Conservation (phyloP, 2,113 vertebrate species). For the Onychostoma macrolepis region DNA sequence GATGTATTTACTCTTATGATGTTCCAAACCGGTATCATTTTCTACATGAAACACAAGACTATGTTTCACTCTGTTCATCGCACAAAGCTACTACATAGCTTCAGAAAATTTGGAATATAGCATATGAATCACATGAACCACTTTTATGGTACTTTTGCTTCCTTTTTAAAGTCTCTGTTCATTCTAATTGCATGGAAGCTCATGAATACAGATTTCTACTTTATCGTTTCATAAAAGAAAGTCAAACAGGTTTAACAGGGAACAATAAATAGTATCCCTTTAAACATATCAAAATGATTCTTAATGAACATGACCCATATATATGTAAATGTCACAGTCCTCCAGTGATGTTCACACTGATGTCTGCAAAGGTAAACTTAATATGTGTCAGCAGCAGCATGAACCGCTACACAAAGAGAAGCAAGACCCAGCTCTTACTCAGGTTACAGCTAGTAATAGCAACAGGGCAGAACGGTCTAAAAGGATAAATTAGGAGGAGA, state of each 20-base stretch:
- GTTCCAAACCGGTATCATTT: background rate
- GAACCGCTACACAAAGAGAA: slow-evolving; percentile 21
- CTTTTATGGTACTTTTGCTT: background rate
- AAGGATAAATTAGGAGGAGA: slow-evolving; percentile 11
- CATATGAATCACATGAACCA: background rate
- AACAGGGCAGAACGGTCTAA: slow-evolving; percentile 19
- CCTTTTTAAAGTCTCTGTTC: background rate
- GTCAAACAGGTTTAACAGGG: background rate
- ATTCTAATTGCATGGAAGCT: background rate
- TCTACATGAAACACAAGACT: background rate
- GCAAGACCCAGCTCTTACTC: slow-evolving; percentile 38
- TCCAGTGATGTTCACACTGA: background rate
- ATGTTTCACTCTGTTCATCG: background rate
- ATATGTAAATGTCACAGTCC: background rate
- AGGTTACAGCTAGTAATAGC: slow-evolving; percentile 53
- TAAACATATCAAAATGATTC: background rate
- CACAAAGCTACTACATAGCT: background rate
- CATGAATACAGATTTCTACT: background rate
- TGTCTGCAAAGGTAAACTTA: slow-evolving; percentile 1
- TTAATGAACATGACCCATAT: background rate
- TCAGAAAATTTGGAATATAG: background rate
- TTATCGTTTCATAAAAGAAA: background rate
- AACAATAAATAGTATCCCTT: background rate
- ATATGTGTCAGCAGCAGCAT: slow-evolving; percentile 11
- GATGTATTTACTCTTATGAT: background rate